These are phyloP conservation scores for Malacoraja senta DNA, from an alignment of 2,797 vertebrate species.

Conservation along the genomic window DNA sequence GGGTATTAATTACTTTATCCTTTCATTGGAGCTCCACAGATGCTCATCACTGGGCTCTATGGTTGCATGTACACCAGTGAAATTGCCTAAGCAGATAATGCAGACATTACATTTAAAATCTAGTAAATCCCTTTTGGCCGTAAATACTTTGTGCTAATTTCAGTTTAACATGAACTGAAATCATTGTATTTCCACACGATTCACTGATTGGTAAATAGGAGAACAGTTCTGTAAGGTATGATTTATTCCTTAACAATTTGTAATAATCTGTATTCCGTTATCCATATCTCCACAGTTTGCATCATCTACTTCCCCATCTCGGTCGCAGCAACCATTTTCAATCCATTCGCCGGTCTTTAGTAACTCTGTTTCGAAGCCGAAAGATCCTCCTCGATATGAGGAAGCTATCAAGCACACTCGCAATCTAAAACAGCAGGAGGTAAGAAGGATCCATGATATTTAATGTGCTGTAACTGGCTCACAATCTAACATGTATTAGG, in stretches of 20 bases:
- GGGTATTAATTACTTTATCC: no score
- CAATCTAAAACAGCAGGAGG: conserved; percentile 59
- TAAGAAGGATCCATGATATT: conserved; percentile 41
- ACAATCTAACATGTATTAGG: background rate
- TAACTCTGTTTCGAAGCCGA: conserved; percentile 65
- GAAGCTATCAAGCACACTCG: conserved; percentile 91
- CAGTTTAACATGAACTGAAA: no score
- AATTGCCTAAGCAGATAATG: background rate
- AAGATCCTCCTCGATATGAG: conserved; percentile 91
- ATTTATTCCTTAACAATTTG: background rate
- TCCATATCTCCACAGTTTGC: conserved; percentile 55
- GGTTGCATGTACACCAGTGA: no score
- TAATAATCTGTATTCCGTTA: conserved; percentile 18
- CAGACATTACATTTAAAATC: background rate
- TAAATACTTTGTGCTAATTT: background rate
- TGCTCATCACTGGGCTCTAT: no score
- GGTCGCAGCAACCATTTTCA: conserved; percentile 55
- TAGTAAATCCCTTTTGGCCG: background rate
- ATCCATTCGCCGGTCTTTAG: conserved; percentile 62
- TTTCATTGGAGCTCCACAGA: no score
- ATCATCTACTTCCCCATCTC: conserved; percentile 49
- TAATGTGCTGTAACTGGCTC: background rate
- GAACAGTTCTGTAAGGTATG: background rate
- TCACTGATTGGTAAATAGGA: background rate
- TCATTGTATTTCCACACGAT: background rate